Percentiles rank a stretch among this genome's conserved stretches.
Conservation (phyloP, 2,797 vertebrate species). For the Dryobates pubescens region DNA sequence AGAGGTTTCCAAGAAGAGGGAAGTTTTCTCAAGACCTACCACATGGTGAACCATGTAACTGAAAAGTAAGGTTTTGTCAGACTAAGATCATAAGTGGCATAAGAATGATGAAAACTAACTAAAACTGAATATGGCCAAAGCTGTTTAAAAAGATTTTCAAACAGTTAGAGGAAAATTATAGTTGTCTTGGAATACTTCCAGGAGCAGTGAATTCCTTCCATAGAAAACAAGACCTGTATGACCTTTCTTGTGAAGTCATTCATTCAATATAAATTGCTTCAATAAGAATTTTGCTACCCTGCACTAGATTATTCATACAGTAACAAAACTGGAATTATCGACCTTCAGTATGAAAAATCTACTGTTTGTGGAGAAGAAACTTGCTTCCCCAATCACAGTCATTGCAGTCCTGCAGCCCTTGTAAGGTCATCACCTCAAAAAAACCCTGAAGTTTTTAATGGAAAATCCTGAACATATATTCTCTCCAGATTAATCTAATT, state of each 20-base stretch:
- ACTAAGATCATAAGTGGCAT: not conserved
- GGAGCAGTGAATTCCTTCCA: not conserved
- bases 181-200: not conserved
- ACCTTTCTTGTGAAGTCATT: not conserved
- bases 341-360: conserved; percentile 28
- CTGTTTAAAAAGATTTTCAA: not conserved
- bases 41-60: not conserved
- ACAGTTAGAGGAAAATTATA: not conserved
- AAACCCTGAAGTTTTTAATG: not conserved
- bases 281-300: not conserved
- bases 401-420: not conserved
- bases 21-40: not conserved
- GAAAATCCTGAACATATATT: not conserved
- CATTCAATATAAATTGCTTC: not conserved
- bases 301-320: not conserved
- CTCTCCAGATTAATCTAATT: conserved; percentile 21
- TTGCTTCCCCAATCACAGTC: conserved; percentile 4
- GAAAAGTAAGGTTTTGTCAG: not conserved
- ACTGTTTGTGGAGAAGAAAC: not conserved
- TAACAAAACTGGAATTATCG: not conserved
- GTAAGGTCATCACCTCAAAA: conserved; percentile 11
- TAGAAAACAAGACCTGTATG: not conserved
- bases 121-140: not conserved
- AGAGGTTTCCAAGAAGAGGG: not conserved
- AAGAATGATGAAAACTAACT: not conserved